A percentile compares a stretch with the other conserved stretches of the same genome.
These are phyloP conservation scores for Etia nguti DNA, from an alignment of 2,113 vertebrate species.

Conservation along the genomic window DNA sequence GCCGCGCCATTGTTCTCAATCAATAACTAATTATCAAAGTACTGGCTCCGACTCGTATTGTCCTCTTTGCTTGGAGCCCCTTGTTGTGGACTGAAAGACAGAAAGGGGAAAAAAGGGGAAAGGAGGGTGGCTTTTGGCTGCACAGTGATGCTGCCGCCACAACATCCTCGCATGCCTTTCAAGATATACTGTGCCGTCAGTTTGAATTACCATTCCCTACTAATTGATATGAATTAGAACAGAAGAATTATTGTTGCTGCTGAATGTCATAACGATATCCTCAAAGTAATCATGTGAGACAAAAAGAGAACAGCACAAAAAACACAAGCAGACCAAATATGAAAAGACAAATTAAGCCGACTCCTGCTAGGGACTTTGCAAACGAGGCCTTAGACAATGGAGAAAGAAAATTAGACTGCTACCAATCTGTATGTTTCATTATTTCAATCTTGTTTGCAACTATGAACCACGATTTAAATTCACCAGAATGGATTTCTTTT, in stretches of 20 bases:
- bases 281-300: constrained; percentile 72
- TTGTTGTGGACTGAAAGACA: constrained; percentile 79
- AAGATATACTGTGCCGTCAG: constrained; percentile 84
- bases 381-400: constrained; percentile 58
- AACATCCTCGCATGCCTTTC: constrained; percentile 82
- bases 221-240: constrained; percentile 96
- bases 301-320: constrained; percentile 66
- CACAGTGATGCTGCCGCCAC: constrained; percentile 76
- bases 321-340: constrained; percentile 62
- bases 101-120: constrained; percentile 52
- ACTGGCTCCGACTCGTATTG: constrained; percentile 75
- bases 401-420: constrained; percentile 52
- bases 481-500: background rate
- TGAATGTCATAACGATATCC: constrained; percentile 86
- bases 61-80: constrained; percentile 81
- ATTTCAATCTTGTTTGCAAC: constrained; percentile 60
- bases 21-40: constrained; percentile 99
- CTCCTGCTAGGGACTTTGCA: constrained; percentile 63
- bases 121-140: constrained; percentile 81
- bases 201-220: constrained; percentile 88
- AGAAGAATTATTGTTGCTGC: constrained; percentile 91
- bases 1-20: constrained; percentile 85
- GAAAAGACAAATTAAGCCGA: constrained; percentile 71
- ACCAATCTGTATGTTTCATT: constrained; percentile 59
- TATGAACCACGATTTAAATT: constrained; percentile 28